Evolutionary conservation across 2,113 vertebrate genomes (phyloP).

Genomic region (Cryptomyrus ogoouensis): DNA sequence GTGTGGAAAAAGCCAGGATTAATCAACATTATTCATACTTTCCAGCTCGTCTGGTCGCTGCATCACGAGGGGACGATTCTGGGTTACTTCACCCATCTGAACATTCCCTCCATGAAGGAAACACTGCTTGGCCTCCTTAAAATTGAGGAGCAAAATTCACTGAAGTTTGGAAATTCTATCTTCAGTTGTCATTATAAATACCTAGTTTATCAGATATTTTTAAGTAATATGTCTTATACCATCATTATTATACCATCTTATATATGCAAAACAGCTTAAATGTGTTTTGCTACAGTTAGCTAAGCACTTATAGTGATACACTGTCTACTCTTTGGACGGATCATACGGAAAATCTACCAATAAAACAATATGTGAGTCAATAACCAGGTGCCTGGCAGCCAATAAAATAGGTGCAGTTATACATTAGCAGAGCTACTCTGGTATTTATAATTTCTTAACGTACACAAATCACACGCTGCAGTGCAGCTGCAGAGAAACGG

Average conservation of each 20-base stretch:
- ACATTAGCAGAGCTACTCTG: not conserved
- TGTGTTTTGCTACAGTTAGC: not conserved
- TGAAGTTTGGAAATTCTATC: not conserved
- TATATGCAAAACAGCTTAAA: not conserved
- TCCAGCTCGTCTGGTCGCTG: not conserved
- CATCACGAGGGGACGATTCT: not conserved
- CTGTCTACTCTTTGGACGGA: not conserved
- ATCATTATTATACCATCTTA: not conserved
- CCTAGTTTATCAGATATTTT: not conserved
- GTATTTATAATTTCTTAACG: slow-evolving; percentile 14
- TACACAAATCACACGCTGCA: not conserved
- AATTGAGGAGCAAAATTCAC: not conserved
- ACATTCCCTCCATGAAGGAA: not conserved
- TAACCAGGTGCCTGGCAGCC: not conserved
- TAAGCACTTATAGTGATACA: not conserved
- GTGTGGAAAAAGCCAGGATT: not conserved
- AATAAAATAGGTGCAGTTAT: not conserved
- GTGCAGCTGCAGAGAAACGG: not conserved
- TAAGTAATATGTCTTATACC: not conserved
- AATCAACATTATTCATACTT: not conserved
- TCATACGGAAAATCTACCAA: not conserved
- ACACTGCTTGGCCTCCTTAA: not conserved
- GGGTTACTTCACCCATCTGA: not conserved
- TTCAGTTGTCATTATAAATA: not conserved
- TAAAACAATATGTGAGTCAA: slow-evolving; percentile 2